Conservation (phyloP, 2,888 invertebrate species). For the Rhodophaea formosa region DNA sequence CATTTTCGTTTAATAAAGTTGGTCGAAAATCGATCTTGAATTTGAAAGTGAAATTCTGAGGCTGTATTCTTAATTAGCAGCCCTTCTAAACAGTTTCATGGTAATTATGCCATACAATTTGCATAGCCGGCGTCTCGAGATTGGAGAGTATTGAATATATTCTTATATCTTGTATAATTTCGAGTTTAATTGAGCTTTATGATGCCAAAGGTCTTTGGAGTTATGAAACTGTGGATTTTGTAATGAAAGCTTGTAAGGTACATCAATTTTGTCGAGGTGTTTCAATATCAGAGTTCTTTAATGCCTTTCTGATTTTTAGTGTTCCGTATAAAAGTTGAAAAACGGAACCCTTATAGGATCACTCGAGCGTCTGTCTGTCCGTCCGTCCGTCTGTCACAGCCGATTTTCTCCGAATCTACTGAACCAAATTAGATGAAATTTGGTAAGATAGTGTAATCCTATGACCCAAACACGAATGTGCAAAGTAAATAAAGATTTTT, state of each 20-base stretch:
- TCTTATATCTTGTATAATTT: conserved; percentile 10
- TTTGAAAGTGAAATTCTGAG: conserved; percentile 66
- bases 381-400: too few species aligned
- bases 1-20: not conserved
- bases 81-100: conserved; percentile 59
- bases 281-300: too few species aligned
- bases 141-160: conserved; percentile 9
- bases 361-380: too few species aligned
- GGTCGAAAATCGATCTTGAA: conserved; percentile 33
- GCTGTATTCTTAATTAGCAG: conserved; percentile 63
- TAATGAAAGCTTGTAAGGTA: not conserved
- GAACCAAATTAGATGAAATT: too few species aligned
- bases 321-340: too few species aligned
- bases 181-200: conserved; percentile 10
- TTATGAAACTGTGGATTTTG: not conserved
- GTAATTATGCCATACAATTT: conserved; percentile 62
- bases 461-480: too few species aligned
- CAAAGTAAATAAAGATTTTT: too few species aligned
- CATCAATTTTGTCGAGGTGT: too few species aligned
- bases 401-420: too few species aligned
- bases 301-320: too few species aligned
- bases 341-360: too few species aligned
- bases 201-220: not conserved
- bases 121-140: conserved; percentile 38
- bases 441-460: too few species aligned